Percentiles rank a stretch among this genome's conserved stretches.
phyloP scores from a whole-genome alignment of 2,113 vertebrate species.

The Cyprinodon tularosa region DNA sequence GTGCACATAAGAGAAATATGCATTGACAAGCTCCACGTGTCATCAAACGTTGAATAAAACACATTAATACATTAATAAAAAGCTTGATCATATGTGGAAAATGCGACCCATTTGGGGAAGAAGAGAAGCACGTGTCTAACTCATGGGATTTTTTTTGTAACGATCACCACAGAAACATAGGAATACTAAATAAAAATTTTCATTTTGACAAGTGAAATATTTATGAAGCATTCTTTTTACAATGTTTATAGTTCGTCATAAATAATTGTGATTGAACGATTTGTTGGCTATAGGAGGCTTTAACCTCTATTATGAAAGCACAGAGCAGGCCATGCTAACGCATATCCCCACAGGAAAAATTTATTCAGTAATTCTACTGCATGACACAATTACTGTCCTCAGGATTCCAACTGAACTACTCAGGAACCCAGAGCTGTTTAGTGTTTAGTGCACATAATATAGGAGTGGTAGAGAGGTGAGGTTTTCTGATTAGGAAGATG shows the following conservation, averaged over 20 bases:
- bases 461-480: slow-evolving; percentile 25
- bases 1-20: no score
- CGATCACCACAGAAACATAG: not conserved
- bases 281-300: slow-evolving; percentile 48
- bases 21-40: no score
- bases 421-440: slow-evolving; percentile 38
- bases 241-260: slow-evolving; percentile 28
- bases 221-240: slow-evolving; percentile 7
- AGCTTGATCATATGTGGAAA: no score
- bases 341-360: slow-evolving; percentile 55
- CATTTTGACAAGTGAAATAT: not conserved
- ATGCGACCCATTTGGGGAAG: no score
- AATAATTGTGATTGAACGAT: slow-evolving; percentile 28
- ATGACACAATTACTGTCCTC: slow-evolving; percentile 38
- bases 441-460: slow-evolving; percentile 18
- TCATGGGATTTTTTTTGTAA: no score
- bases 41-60: no score
- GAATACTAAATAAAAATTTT: not conserved
- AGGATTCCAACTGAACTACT: no score
- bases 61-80: no score
- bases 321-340: slow-evolving; percentile 67
- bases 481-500: slow-evolving; percentile 43
- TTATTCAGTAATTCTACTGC: slow-evolving; percentile 53
- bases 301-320: slow-evolving; percentile 64
- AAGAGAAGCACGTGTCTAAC: no score